phyloP scores from a whole-genome alignment of 2,113 vertebrate genomes.

The Rissa tridactyla region DNA sequence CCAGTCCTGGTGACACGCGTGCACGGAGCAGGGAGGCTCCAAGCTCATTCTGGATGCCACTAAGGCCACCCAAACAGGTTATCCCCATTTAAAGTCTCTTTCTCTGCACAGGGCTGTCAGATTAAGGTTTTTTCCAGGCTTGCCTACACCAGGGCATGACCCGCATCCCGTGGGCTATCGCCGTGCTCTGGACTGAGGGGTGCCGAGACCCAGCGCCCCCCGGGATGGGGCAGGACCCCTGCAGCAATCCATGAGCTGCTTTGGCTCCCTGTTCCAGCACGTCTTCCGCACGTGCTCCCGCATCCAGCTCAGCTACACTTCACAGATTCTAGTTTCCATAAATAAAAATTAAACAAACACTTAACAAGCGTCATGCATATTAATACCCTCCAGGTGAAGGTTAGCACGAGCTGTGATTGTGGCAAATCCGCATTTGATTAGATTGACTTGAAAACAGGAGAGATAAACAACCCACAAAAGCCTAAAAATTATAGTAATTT shows the following conservation, averaged over 20 bases:
- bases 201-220: too few relatives aligned
- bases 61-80: too few relatives aligned
- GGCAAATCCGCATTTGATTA: conserved; percentile 58
- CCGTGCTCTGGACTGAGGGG: rapidly evolving
- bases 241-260: background rate
- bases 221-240: background rate
- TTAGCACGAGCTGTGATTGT: conserved; percentile 62
- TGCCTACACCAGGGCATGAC: background rate
- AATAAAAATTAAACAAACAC: conserved; percentile 72
- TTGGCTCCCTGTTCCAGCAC: background rate
- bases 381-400: conserved; percentile 72
- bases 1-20: rapidly evolving
- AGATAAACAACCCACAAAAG: conserved; percentile 17
- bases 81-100: background rate
- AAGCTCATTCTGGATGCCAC: background rate
- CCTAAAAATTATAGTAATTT: conserved; percentile 24
- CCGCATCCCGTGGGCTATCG: rapidly evolving
- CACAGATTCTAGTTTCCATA: conserved; percentile 55
- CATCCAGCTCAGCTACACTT: conserved; percentile 26
- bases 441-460: conserved; percentile 43
- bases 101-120: rapidly evolving
- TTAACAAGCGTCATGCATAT: conserved; percentile 68
- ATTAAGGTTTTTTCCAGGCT: background rate
- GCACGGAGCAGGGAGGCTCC: background rate
- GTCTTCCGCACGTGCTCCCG: background rate